Evolutionary conservation across 1,140 invertebrate species (phyloP).

Genomic region (Zaprionus ornatus): DNA sequence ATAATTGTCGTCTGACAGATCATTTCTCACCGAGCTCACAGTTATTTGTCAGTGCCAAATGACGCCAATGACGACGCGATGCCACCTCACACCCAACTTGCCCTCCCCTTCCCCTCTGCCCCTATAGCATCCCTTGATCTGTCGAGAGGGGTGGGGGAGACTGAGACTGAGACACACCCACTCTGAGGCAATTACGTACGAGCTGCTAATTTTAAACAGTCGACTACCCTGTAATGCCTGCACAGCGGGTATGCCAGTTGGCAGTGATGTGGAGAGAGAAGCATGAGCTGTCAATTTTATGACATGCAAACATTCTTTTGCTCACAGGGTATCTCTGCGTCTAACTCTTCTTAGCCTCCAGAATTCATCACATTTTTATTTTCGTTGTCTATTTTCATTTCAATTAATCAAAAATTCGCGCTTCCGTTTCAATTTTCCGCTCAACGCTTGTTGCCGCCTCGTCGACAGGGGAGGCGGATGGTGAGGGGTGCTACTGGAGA

Average conservation of each 20-base stretch:
- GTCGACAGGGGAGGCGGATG: neutral
- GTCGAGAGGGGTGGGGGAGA: neutral
- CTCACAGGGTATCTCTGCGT: slow-evolving; percentile 9
- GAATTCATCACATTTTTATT: neutral
- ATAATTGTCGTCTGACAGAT: slow-evolving; percentile 69
- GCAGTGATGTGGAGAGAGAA: neutral
- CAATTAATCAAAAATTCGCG: slow-evolving; percentile 70
- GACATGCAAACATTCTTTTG: neutral
- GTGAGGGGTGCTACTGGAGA: neutral
- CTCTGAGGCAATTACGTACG: slow-evolving; percentile 37
- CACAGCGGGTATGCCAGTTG: neutral
- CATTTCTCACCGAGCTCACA: slow-evolving; percentile 49
- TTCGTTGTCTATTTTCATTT: slow-evolving; percentile 53
- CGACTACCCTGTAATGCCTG: slow-evolving; percentile 11
- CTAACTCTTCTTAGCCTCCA: neutral
- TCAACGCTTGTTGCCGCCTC: neutral
- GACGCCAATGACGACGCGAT: slow-evolving; percentile 66
- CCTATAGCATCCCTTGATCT: neutral
- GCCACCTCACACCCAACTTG: slow-evolving; percentile 15
- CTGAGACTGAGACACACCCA: slow-evolving; percentile 34
- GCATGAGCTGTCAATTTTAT: neutral
- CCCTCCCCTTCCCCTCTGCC: neutral
- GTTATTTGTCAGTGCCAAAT: slow-evolving; percentile 63
- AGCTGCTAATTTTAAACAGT: slow-evolving; percentile 32
- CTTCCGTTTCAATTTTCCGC: slow-evolving; percentile 65